phyloP scores from a whole-genome alignment of 2,797 vertebrate species.

The Chrysocyon brachyurus region DNA sequence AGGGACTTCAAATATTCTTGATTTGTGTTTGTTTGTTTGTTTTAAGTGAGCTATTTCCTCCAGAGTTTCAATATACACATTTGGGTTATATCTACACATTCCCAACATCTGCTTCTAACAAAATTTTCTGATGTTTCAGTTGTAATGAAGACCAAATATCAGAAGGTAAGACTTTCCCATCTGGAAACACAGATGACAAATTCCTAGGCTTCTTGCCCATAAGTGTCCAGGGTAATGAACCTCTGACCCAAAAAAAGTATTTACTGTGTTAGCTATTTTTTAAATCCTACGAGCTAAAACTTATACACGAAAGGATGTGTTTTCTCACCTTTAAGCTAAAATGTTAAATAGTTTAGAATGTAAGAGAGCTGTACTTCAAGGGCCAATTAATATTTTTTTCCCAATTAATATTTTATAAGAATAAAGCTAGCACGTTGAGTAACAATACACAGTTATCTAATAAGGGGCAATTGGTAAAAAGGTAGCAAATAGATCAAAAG shows the following conservation, averaged over 20 bases:
- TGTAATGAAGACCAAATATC: slow-evolving; percentile 34
- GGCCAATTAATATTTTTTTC: not conserved
- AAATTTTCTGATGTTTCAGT: slow-evolving; percentile 53
- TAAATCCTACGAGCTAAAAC: slow-evolving; percentile 2
- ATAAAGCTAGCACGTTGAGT: not conserved
- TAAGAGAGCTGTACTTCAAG: not conserved
- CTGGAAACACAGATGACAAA: slow-evolving; percentile 56
- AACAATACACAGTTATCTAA: not conserved
- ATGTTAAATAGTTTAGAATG: not conserved
- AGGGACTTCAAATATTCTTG: not conserved
- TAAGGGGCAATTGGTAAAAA: not conserved
- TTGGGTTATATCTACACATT: not conserved
- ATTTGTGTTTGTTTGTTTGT: not conserved
- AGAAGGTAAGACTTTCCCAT: slow-evolving; percentile 55
- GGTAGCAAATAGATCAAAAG: not conserved
- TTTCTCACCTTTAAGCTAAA: not conserved
- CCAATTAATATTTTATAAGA: slow-evolving; percentile 14
- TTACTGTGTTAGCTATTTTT: slow-evolving; percentile 28
- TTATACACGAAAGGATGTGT: not conserved
- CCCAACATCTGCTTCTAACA: slow-evolving; percentile 44
- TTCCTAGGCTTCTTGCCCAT: not conserved
- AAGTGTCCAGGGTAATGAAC: slow-evolving; percentile 20
- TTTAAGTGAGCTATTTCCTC: not conserved
- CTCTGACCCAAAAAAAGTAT: not conserved
- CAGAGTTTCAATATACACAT: not conserved